Evolutionary conservation across 2,888 invertebrate genomes (phyloP).

Genomic region (Macropis europaea): DNA sequence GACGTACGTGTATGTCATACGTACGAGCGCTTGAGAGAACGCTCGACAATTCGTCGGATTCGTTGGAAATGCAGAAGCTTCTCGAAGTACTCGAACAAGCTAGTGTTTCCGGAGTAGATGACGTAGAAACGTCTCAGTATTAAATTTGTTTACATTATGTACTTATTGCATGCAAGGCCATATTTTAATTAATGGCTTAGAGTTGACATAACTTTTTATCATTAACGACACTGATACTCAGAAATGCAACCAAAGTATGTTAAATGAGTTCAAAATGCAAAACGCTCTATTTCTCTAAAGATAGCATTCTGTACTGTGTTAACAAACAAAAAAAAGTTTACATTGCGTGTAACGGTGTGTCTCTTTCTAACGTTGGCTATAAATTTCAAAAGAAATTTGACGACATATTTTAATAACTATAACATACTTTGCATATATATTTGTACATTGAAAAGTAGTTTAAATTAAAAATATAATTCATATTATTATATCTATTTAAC

Average conservation of each 20-base stretch:
- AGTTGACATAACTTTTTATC: conserved; percentile 40
- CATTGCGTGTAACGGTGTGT: conserved; percentile 21
- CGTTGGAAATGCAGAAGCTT: conserved; percentile 76
- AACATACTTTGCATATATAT: conserved; percentile 60
- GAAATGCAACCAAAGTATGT: conserved; percentile 48
- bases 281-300: conserved; percentile 34
- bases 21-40: conserved; percentile 83
- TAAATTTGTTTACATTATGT: conserved; percentile 64
- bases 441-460: conserved; percentile 60
- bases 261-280: conserved; percentile 39
- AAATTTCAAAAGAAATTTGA: conserved; percentile 44
- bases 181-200: conserved; percentile 47
- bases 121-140: conserved; percentile 75
- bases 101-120: conserved; percentile 73
- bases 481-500: conserved; percentile 52
- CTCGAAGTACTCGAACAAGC: conserved; percentile 76
- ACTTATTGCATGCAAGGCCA: conserved; percentile 57
- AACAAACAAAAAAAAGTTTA: conserved; percentile 22
- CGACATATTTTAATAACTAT: conserved; percentile 50
- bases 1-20: conserved; percentile 90
- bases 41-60: conserved; percentile 74
- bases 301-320: conserved; percentile 18
- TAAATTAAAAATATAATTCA: conserved; percentile 42
- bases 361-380: conserved; percentile 38
- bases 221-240: conserved; percentile 45